A percentile compares a stretch with the other conserved stretches of the same genome.
Evolutionary conservation across 2,797 vertebrate species (phyloP).

Genomic region (Neosilurus hyrtlii): DNA sequence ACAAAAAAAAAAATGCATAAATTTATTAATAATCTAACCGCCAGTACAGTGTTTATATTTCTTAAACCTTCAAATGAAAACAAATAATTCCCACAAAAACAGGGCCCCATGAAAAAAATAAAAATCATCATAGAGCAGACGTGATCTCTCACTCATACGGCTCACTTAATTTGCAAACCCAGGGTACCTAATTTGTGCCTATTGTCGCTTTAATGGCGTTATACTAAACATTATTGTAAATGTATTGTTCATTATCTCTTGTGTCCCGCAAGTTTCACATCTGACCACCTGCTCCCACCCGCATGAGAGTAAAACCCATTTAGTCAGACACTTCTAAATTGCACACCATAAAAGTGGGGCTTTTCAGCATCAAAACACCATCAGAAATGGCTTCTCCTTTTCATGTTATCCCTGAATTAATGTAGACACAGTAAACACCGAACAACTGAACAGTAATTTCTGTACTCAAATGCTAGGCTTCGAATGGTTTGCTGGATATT

Average conservation of each 20-base stretch:
- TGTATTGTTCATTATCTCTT: slow-evolving; percentile 1
- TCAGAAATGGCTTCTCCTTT: not conserved
- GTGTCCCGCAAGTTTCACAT: not conserved
- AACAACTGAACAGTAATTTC: not conserved
- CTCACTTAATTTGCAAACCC: not conserved
- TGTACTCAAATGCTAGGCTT: not conserved
- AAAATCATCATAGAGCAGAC: not conserved
- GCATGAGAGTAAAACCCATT: not conserved
- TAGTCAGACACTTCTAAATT: not conserved
- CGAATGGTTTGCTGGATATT: not conserved
- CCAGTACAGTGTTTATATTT: not conserved
- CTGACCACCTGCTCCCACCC: slow-evolving; percentile 11
- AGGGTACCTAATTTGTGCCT: not conserved
- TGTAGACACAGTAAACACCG: not conserved
- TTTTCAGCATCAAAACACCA: not conserved
- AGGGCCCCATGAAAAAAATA: not conserved
- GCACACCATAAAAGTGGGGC: not conserved
- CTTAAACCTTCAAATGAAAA: not conserved
- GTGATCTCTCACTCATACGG: not conserved
- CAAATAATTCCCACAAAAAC: not conserved
- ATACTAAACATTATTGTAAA: slow-evolving; percentile 15
- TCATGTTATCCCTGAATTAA: not conserved
- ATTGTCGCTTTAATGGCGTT: slow-evolving; percentile 12
- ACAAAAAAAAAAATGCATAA: not conserved
- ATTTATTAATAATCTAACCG: not conserved